Evolutionary conservation across 2,888 invertebrate species (phyloP), one percentile per base, ranked within the genome.

Genomic region (Candidula unifasciata): DNA sequence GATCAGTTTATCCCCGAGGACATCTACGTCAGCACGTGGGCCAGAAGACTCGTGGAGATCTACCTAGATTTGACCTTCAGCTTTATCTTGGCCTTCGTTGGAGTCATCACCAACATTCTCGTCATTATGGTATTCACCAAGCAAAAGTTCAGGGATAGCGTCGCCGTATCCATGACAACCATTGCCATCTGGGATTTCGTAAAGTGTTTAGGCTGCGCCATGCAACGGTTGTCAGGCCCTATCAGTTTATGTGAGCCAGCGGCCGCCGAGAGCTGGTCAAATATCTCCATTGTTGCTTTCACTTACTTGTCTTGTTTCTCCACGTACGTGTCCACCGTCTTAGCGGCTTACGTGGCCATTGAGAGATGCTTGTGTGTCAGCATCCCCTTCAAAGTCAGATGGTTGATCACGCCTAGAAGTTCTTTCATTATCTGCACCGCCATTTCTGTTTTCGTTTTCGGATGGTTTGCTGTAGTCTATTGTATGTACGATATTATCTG

Each of bases 281-380:
- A 82, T 68, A 77, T 82, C 44, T 76, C 64, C 30, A 33, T 66
- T 18, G 66, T 76, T 13, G 52, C 30, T 2, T 82, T 82, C 52
- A 82, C 35, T 35, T 76, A 76, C 27, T 54, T 82, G 8, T 64
- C 57, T 27, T 76, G 66, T 30, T 76, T 82, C 30, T 64, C 76
- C n/a, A 76, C 60, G 10, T 76, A 82, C 76, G 82, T 82, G 16
- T 33, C 82, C 24, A 76, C 44, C 52, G 82, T 76, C 8, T 35
- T 82, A 30, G 82, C 76, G 2, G 82, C 82, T n/a, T 82, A 76
- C 54, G 82, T 82, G 30, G 82, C 82, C 16, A 66, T 82, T 66
- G 82, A 82, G 54, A 35, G 82, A 64, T 82, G 82, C 57, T 37
- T 82, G 1, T 82, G 82, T 68, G 76, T 82, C 6, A 82, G 82